Base-by-base conservation (phyloP, 2,797 vertebrate species). In the Lycodopsis pacificus region DNA sequence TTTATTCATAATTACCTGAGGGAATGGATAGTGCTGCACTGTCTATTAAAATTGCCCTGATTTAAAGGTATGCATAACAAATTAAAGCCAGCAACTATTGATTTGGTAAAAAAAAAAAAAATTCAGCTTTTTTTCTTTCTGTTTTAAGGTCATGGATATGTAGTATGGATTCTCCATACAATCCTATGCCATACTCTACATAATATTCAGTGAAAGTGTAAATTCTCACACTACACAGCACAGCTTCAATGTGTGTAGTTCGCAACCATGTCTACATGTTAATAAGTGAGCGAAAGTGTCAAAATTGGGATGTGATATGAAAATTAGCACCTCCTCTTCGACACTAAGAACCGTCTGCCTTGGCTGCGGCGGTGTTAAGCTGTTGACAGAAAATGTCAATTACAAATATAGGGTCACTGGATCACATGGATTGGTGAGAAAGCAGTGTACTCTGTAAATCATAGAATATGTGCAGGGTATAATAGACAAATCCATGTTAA, bases 1-100 rank as follows among this genome's bases (percentile, higher is more conserved):
- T 94, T 87, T 93, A 92, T 93, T 94, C 91, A 90, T 89, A 90
- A 94, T 92, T 92, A 94, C 91, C 92, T 92, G 82, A 89, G 93
- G 94, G 94, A 88, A 84, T 81, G 81, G 81, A 89, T 71, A 81
- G 88, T 25, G 40, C 42, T 51, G 79, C 76, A 79, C 73, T 76
- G 76, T 88, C 88, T 92, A 91, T 92, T 94, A 93, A 92, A 92
- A 88, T 76, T 84, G 57, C 5, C 64, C 48, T 51, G 54, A 85
- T 89, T 84, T 81, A 85, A 89, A 71, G 63, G 75, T 79, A 72
- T 79, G 34, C 56, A 75, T 79, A 48, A 77, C 74, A 83, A 84
- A 88, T 80, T 36, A 80, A 74, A 46, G 83, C 25, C 57, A 73
- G 40, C 30, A 63, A 82, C 74, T 73, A 79, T 65, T 79, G 74